Evolutionary conservation across 1,140 invertebrate species (phyloP).

Genomic region (Pararge aegeria): DNA sequence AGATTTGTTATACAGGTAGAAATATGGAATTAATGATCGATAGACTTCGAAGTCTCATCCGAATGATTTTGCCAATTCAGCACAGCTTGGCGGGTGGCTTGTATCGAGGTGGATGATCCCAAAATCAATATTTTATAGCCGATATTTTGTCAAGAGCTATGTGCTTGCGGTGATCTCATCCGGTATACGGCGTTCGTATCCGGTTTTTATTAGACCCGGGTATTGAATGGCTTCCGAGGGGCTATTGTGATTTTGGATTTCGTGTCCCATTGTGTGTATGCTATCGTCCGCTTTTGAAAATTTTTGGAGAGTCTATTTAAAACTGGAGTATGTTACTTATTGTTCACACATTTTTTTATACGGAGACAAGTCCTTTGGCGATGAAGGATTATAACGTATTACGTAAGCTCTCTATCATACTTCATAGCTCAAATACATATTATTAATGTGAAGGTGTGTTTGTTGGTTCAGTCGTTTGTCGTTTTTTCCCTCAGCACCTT

Average conservation of each 20-base stretch:
- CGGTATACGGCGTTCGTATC: constrained; percentile 54
- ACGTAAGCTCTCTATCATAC: neutral
- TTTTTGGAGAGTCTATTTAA: constrained; percentile 31
- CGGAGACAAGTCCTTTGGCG: neutral
- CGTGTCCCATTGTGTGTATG: constrained; percentile 50
- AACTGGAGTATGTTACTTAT: neutral
- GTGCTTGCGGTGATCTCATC: constrained; percentile 53
- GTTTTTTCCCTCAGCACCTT: no score
- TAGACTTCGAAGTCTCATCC: no score
- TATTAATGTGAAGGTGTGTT: neutral
- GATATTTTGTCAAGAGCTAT: constrained; percentile 25
- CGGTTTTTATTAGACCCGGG: constrained; percentile 70
- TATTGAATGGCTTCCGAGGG: constrained; percentile 66
- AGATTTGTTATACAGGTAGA: no score
- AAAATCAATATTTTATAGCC: constrained; percentile 4
- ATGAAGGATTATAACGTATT: neutral
- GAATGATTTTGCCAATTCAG: no score
- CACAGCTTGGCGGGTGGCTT: no score
- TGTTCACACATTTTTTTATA: neutral
- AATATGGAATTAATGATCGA: no score
- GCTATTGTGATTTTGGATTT: constrained; percentile 61
- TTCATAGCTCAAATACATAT: neutral
- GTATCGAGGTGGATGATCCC: no score
- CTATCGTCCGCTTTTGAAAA: constrained; percentile 47
- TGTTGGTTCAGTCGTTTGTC: no score